phyloP scores from a whole-genome alignment of 2,113 vertebrate genomes.

The Sminthopsis crassicaudata region DNA sequence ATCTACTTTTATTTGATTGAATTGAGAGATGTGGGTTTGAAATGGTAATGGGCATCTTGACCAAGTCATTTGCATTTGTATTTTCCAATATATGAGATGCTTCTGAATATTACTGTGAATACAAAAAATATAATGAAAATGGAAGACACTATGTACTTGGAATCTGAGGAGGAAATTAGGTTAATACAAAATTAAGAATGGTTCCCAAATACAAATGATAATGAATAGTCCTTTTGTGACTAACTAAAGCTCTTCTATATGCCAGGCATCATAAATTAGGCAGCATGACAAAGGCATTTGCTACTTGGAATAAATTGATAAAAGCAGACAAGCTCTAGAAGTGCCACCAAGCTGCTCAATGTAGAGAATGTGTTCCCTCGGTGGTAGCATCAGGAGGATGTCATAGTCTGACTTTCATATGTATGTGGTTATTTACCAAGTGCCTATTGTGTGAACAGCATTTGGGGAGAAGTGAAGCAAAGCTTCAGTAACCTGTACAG shows the following conservation, averaged over 20 bases:
- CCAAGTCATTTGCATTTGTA: neutral
- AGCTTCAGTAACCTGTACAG: neutral
- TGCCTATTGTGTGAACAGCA: conserved; percentile 18
- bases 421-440: conserved; percentile 43
- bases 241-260: conserved; percentile 57
- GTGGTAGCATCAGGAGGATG: conserved; percentile 69
- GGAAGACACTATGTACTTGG: conserved; percentile 22
- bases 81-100: neutral
- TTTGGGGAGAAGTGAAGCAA: neutral
- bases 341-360: conserved; percentile 70
- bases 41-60: conserved; percentile 49
- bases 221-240: conserved; percentile 54
- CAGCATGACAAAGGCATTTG: conserved; percentile 73
- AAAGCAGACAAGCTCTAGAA: conserved; percentile 73
- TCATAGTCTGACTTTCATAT: conserved; percentile 40
- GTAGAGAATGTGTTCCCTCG: conserved; percentile 50
- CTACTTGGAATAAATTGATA: conserved; percentile 68
- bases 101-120: neutral
- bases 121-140: conserved; percentile 18
- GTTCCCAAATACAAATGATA: conserved; percentile 43
- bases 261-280: conserved; percentile 71
- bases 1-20: neutral
- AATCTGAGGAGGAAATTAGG: conserved; percentile 46
- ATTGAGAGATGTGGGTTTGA: conserved; percentile 46
- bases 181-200: conserved; percentile 50